Conservation (phyloP, 2,888 invertebrate species). For the Rhimphoctona megacephalus region DNA sequence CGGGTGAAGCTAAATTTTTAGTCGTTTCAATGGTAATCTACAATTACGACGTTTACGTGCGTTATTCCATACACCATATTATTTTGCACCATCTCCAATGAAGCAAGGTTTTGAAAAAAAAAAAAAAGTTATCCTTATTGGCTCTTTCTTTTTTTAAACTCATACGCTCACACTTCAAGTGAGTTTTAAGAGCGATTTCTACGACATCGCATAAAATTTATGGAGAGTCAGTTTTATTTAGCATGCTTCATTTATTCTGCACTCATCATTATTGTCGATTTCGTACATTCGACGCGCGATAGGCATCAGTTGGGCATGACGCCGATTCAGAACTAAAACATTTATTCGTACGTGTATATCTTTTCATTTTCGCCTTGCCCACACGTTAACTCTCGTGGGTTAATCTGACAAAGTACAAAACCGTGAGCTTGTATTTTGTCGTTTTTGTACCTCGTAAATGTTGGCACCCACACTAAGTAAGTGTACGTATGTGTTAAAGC, state of each 20-base stretch:
- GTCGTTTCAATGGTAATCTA: neutral
- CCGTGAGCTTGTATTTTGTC: conserved; percentile 15
- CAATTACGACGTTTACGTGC: neutral
- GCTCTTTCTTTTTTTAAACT: neutral
- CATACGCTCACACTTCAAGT: neutral
- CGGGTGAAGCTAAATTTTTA: neutral
- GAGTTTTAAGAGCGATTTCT: neutral
- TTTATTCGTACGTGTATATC: neutral
- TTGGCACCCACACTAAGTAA: neutral
- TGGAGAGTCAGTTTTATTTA: conserved; percentile 56
- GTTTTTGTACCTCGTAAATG: neutral
- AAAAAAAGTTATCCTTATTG: too few relatives aligned
- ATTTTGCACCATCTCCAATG: neutral
- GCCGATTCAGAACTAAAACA: neutral
- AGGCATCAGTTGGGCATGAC: neutral
- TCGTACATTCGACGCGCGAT: neutral
- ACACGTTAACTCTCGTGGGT: neutral
- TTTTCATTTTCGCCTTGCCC: neutral
- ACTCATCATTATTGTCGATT: neutral
- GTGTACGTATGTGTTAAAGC: neutral
- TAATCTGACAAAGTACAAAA: conserved; percentile 24
- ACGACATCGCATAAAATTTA: neutral
- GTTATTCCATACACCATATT: neutral
- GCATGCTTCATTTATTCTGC: neutral
- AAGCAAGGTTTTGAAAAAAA: neutral